Evolutionary conservation across 2,888 invertebrate species (phyloP), one percentile per base, ranked within the genome.

Genomic region (Acrobasis repandana): DNA sequence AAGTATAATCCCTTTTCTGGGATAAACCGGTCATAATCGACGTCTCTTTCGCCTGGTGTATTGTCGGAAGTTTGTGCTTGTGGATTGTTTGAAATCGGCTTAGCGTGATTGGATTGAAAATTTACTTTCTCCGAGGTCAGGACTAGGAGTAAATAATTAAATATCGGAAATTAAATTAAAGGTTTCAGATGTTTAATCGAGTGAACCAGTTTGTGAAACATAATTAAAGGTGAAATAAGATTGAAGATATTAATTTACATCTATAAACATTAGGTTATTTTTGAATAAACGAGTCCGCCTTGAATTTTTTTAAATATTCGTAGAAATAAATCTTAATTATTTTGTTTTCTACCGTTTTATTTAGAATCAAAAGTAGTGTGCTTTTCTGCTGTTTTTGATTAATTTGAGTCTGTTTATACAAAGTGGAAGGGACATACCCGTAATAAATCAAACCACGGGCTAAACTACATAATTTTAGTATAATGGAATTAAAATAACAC

Each of bases 1-100:
- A 64, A 65, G 69, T 73, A 71, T 69, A 63, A 76, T 71, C 68
- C 66, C 61, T 61, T 54, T 70, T 52, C 46, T 57, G 60, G 68
- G 68, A 67, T 66, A 67, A 71, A 63, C 51, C 56, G 56, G 58
- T 64, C 43, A 65, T 65, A 67, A 69, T 69, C 66, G 64, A 60
- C 66, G 70, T 61, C 62, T 54, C 62, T 63, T 69, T 66, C 61
- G 61, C 63, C 66, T 72, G 66, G 65, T 33, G 54, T 70, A 68
- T 70, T 67, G 61, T 67, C 65, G 48, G 57, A 64, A 61, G 65
- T 64, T 73, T 67, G 65, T 65, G 65, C 60, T 60, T 50, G 54
- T 56, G 57, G 52, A 60, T 60, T 52, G 47, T 69, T 69, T 63
- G 63, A 66, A 69, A 70, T 68, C 65, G 51, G 61, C 64, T 70